A percentile compares a stretch with the other conserved stretches of the same genome.
Conservation (phyloP, 2,888 invertebrate genomes). For the Noctua fimbriata region DNA sequence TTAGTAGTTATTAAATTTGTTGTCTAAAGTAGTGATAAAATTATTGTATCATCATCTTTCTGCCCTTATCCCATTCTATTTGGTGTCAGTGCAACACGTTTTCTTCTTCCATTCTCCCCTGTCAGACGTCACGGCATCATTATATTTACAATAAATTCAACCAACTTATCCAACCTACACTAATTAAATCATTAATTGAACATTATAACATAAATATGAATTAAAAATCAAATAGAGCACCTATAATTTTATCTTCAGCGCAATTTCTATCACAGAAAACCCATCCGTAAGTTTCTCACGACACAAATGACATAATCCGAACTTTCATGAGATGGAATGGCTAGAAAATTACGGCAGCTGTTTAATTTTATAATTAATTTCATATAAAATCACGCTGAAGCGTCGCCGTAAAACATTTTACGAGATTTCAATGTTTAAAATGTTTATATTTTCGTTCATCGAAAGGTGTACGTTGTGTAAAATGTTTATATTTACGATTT, state of each 20-base stretch:
- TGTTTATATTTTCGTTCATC: constrained; percentile 52
- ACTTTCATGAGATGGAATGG: constrained; percentile 4
- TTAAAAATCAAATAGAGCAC: background rate
- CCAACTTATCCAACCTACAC: background rate
- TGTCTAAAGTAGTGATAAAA: background rate
- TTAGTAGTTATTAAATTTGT: background rate
- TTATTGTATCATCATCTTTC: no score
- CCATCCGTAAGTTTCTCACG: background rate
- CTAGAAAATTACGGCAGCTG: constrained; percentile 21
- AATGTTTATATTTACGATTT: constrained; percentile 53
- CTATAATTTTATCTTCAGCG: background rate
- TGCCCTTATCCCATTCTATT: no score
- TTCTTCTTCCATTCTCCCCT: no score
- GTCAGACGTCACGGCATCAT: no score
- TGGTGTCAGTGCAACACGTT: no score
- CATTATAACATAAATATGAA: background rate
- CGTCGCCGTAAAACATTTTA: constrained; percentile 56
- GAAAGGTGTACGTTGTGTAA: constrained; percentile 27
- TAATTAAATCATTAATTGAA: background rate
- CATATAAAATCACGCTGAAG: constrained; percentile 37
- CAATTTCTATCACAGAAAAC: constrained; percentile 7
- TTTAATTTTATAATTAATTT: constrained; percentile 49
- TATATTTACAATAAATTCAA: background rate
- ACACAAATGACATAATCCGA: constrained; percentile 40
- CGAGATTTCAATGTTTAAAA: constrained; percentile 57